phyloP scores from a whole-genome alignment of 2,113 vertebrate genomes.

The Chaenocephalus aceratus region DNA sequence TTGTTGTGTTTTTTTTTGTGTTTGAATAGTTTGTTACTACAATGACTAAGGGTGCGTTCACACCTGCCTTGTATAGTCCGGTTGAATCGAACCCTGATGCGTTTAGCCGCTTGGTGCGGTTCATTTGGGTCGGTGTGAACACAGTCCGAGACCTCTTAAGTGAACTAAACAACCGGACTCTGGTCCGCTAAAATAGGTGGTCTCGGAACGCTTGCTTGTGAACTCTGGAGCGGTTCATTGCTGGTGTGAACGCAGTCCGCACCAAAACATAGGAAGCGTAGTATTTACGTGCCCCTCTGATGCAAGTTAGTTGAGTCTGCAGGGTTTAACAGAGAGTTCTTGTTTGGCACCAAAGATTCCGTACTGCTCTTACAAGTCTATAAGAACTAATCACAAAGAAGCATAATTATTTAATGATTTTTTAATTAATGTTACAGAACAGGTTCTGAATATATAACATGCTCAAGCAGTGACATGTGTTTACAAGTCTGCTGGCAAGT shows the following conservation, averaged over 20 bases:
- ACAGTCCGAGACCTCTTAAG: too few relatives aligned
- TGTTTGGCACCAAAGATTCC: background rate
- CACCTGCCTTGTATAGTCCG: too few relatives aligned
- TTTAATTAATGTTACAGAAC: constrained; percentile 4
- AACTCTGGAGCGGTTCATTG: too few relatives aligned
- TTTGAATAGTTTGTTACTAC: background rate
- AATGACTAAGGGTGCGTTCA: background rate
- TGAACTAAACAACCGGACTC: too few relatives aligned
- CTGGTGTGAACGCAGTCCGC: too few relatives aligned
- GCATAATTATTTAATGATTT: background rate
- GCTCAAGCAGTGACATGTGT: constrained; percentile 12
- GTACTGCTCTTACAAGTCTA: constrained; percentile 24
- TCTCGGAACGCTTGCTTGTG: too few relatives aligned
- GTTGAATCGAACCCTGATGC: too few relatives aligned
- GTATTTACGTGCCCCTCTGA: too few relatives aligned
- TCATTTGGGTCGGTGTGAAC: too few relatives aligned
- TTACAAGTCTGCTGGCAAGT: constrained; percentile 20
- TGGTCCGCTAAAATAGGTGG: too few relatives aligned
- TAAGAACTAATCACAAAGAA: constrained; percentile 1
- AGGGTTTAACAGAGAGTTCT: constrained; percentile 21
- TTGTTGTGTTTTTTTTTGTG: background rate
- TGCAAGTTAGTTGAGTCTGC: constrained; percentile 34
- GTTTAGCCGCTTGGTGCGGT: too few relatives aligned
- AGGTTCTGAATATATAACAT: constrained; percentile 2
- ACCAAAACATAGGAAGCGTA: too few relatives aligned